Evolutionary conservation across 2,113 vertebrate genomes (phyloP).

Genomic region (Tupaia chinensis): DNA sequence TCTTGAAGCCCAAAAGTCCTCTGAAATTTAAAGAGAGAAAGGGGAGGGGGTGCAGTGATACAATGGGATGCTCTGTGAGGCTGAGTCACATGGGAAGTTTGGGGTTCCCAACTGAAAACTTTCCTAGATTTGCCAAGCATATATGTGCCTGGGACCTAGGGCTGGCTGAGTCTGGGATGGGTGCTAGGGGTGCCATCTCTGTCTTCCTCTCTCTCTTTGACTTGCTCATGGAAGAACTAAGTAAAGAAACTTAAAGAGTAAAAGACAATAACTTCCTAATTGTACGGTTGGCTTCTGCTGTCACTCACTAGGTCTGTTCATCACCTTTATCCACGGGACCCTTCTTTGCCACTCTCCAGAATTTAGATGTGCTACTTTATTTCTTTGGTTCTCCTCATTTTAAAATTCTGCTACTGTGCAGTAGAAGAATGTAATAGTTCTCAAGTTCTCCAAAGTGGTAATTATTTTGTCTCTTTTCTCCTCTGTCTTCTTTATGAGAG

Average conservation of each 20-base stretch:
- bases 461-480: neutral
- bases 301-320: neutral
- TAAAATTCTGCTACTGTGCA: neutral
- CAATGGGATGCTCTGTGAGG: too few relatives aligned
- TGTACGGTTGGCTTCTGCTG: neutral
- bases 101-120: too few relatives aligned
- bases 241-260: neutral
- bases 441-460: neutral
- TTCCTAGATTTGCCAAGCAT: too few relatives aligned
- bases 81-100: too few relatives aligned
- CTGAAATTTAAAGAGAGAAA: neutral
- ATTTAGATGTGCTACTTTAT: neutral
- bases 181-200: too few relatives aligned
- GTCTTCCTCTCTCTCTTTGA: too few relatives aligned
- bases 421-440: neutral
- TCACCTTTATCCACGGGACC: neutral
- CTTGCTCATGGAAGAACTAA: too few relatives aligned
- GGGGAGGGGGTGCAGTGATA: too few relatives aligned
- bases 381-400: neutral
- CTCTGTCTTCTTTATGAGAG: too few relatives aligned
- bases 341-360: neutral
- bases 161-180: too few relatives aligned
- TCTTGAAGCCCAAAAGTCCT: neutral
- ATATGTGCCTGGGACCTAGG: too few relatives aligned
- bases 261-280: fast-evolving